Base-by-base conservation (phyloP, 2,888 invertebrate genomes). In the Oscheius myriophilus region DNA sequence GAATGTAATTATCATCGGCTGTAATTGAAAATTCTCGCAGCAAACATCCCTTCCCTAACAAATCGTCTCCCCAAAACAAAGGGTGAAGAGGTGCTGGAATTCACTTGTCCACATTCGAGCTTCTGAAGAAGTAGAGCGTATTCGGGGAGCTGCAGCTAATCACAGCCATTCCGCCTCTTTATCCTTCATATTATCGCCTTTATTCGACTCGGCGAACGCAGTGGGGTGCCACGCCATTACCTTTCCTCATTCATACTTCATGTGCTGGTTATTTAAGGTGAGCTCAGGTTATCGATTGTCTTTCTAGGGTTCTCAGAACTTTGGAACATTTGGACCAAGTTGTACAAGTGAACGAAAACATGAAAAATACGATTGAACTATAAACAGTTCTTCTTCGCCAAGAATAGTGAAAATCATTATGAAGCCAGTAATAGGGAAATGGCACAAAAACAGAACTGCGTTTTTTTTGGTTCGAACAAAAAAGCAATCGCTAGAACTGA, bases 191-290 rank as follows among this genome's bases (percentile, higher is more conserved):
- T 59, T 41, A 42, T 59, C 59, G 59, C 26, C 59, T 59, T 59
- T 59, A 43, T 59, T 59, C 59, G 33, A 43, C 57, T 41, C 4
- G 43, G 43, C 58, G 53, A 54, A 18, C 42, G 42, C 61, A 61
- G 61, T 39, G 61, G 58, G 58, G 61, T 49, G 49, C 49, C 61
- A 18, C 43, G 42, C 61, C 16, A 61, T 49, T 49, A 61, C 61
- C 46, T 49, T 49, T 61, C 39, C 61, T 46, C 61, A 61, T 61
- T 61, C 61, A 61, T 61, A 61, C 61, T 61, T 49, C 57, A 65
- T 65, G 65, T 65, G 65, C 43, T 65, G 65, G 65, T 43, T 65
- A 54, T 65, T 65, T 57, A 65, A 65, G 65, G 65, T 65, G 55
- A 55, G 65, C 42, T 65, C 1, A 53, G 45, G 23, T 62, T 42